Evolutionary conservation across 2,888 invertebrate genomes (phyloP).

Genomic region (Cheilosia grossa): DNA sequence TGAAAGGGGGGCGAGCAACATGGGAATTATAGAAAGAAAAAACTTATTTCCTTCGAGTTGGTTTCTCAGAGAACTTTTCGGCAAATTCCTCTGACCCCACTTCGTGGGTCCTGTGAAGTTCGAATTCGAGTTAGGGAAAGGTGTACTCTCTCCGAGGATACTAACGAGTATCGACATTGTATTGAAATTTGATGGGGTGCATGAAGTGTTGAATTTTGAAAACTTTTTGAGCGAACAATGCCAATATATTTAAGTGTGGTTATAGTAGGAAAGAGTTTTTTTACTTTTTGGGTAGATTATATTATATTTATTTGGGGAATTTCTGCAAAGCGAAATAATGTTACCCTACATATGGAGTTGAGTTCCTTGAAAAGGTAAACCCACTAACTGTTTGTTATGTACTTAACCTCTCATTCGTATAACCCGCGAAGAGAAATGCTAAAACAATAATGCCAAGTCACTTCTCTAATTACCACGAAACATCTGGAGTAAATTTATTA

Average conservation of each 20-base stretch:
- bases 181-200: conserved; percentile 46
- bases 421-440: too few species aligned
- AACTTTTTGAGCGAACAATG: not conserved
- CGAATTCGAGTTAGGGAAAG: conserved; percentile 31
- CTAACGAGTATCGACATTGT: conserved; percentile 23
- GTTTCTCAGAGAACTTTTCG: conserved; percentile 12
- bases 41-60: conserved; percentile 10
- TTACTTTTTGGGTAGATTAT: not conserved
- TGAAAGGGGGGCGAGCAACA: not conserved
- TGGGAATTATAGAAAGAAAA: not conserved
- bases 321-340: too few species aligned
- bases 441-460: not conserved
- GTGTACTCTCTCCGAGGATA: conserved; percentile 10
- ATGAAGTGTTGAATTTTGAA: conserved; percentile 34
- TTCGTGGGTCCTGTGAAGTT: conserved; percentile 24
- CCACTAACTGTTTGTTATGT: too few species aligned
- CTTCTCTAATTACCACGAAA: not conserved
- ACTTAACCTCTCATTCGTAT: too few species aligned
- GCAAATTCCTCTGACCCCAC: not conserved
- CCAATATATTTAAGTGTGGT: conserved; percentile 13
- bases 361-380: too few species aligned
- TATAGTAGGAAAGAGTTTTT: not conserved
- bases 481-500: not conserved
- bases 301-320: not conserved
- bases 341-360: too few species aligned